Base-by-base conservation (phyloP, 92 coral and sea anemone genomes). In the Porites cylindrica region DNA sequence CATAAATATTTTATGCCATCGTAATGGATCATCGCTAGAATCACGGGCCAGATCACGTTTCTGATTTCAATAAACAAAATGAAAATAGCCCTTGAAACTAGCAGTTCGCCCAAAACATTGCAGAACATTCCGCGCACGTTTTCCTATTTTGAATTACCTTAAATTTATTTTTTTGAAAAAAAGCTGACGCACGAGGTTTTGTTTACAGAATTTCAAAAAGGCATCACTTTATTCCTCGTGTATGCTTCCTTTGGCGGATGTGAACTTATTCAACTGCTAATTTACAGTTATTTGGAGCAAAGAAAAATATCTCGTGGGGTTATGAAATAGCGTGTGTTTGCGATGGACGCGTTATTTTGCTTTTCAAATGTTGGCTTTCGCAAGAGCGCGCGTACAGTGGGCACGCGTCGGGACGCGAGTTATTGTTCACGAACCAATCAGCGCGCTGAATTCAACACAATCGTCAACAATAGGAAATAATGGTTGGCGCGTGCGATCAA, bases 391-490 rank as follows among this genome's bases (percentile, higher is more conserved):
- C 77, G 77, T 76, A 76, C 75, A 66, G 65, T 53, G 65, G 78
- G 96, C 98, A 95, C 98, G 98, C 98, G 98, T 86, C 89, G 85
- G 96, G 93, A 86, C 96, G 98, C 93, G 98, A 79, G 62, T 81
- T 50, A 62, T 93, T 93, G 93, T 93, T 77, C 88, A 80, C 70
- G 61, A 77, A 81, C 98, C 98, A 95, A 95, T 95, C 88, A 91
- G 90, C 83, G 86, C 90, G 86, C 92, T 56, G 80, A 85, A 70
- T 83, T 82, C 78, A 56, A 72, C 86, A 90, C 86, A 76, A 85
- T 82, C 79, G 91, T 79, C 88, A 91, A 91, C 96, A 90, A 95
- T 93, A 81, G 66, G 86, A 87, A 93, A 93, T 96, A 95, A 95
- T 91, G 23, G 84, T 79, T 81, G 93, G 96, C 98, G 98, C 98